Evolutionary conservation across 1,140 invertebrate genomes (phyloP), one percentile per base, ranked within the genome.

Genomic region (Colletes gigas): DNA sequence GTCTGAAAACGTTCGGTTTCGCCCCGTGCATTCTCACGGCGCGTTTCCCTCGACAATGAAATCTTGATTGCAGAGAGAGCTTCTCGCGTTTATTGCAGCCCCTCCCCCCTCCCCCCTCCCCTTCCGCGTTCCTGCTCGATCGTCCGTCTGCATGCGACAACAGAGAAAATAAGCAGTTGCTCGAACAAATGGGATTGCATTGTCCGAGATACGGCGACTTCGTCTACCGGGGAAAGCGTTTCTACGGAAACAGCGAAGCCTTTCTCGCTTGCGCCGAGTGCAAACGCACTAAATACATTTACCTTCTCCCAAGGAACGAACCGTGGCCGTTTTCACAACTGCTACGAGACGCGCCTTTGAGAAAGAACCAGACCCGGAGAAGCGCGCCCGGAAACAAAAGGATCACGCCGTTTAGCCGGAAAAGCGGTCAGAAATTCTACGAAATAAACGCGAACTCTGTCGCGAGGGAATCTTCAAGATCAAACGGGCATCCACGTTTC

Each of bases 181-280:
- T 74, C 63, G 77, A 65, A 80, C 79, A 83, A 83, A 83, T 83
- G 82, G 82, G 82, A 83, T 83, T 83, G 78, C 82, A 71, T 81
- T 72, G 76, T 83, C 82, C 66, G 76, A 62, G 73, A 63, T 68
- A 71, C 68, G 66, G 47, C 65, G 73, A 81, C 79, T 81, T 75
- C 69, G 63, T 80, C 81, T 72, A 57, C 47, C 62, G 39, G 60
- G 19, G 68, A 83, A 67, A 47, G 44, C 62, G 71, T 81, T 83
- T 55, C 82, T 15, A 17, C 70, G 70, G 76, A 82, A 83, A 73
- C 67, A 83, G 73, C 68, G 76, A 74, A 77, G n/a, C 6, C 81
- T 83, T 80, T 80, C 81, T 73, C 70, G 69, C 55, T 65, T 65
- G 81, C 80, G 68, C 81, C 66, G 80, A 83, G 81, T 80, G 77